Evolutionary conservation across 2,888 invertebrate species (phyloP).

Genomic region (Brenthis ino): DNA sequence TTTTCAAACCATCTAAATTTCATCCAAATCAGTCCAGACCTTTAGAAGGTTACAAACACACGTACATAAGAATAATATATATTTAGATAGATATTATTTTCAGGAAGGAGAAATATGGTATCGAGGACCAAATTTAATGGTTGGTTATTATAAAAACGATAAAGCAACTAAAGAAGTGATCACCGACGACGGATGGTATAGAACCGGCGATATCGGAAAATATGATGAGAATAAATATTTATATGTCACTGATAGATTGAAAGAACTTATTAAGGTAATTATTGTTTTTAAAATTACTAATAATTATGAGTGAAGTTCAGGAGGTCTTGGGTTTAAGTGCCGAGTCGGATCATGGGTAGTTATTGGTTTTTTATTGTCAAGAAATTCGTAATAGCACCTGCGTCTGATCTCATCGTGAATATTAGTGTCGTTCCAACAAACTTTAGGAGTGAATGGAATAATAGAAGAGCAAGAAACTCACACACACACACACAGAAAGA

Average conservation of each 20-base stretch:
- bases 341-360: too few relatives aligned
- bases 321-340: too few relatives aligned
- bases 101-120: constrained; percentile 87
- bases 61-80: too few relatives aligned
- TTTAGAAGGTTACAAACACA: too few relatives aligned
- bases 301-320: too few relatives aligned
- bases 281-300: background rate
- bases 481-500: too few relatives aligned
- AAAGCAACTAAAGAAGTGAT: constrained; percentile 85
- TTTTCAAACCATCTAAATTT: too few relatives aligned
- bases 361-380: too few relatives aligned
- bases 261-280: constrained; percentile 89
- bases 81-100: constrained; percentile 18
- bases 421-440: background rate
- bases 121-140: constrained; percentile 89
- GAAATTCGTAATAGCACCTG: too few relatives aligned
- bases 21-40: too few relatives aligned
- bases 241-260: constrained; percentile 88
- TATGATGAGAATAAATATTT: constrained; percentile 85
- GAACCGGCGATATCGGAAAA: constrained; percentile 88
- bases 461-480: too few relatives aligned
- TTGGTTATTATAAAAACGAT: constrained; percentile 83
- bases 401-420: too few relatives aligned
- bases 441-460: background rate
- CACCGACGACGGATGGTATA: constrained; percentile 89